These are phyloP conservation scores for Eueides isabella DNA, from an alignment of 1,140 invertebrate genomes.

Conservation along the genomic window DNA sequence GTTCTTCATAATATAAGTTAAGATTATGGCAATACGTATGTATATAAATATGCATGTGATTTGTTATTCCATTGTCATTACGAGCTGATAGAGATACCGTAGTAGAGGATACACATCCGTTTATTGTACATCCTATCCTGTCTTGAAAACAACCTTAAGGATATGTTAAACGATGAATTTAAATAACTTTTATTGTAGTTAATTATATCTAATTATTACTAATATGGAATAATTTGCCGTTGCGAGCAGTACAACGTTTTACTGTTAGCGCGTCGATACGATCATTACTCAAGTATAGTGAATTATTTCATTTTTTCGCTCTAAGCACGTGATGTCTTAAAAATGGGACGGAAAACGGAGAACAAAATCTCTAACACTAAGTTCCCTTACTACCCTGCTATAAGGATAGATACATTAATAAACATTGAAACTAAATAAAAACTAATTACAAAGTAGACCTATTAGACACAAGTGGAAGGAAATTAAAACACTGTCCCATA, in stretches of 20 bases:
- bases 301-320: background rate
- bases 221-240: no score
- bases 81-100: slow-evolving; percentile 23
- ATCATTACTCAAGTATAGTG: no score
- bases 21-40: background rate
- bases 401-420: background rate
- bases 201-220: no score
- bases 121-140: slow-evolving; percentile 23
- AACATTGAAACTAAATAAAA: background rate
- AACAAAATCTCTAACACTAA: background rate
- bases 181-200: no score
- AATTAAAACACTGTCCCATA: background rate
- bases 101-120: slow-evolving; percentile 38
- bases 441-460: background rate
- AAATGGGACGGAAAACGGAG: background rate
- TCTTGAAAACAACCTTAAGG: background rate
- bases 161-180: background rate
- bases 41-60: slow-evolving; percentile 1
- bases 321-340: background rate
- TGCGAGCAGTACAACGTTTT: no score
- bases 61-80: slow-evolving; percentile 38
- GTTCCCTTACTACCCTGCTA: background rate
- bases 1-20: no score
- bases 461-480: slow-evolving; percentile 1
- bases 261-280: no score